Conservation (phyloP, 2,888 invertebrate species). For the Polylopha cassiicola region DNA sequence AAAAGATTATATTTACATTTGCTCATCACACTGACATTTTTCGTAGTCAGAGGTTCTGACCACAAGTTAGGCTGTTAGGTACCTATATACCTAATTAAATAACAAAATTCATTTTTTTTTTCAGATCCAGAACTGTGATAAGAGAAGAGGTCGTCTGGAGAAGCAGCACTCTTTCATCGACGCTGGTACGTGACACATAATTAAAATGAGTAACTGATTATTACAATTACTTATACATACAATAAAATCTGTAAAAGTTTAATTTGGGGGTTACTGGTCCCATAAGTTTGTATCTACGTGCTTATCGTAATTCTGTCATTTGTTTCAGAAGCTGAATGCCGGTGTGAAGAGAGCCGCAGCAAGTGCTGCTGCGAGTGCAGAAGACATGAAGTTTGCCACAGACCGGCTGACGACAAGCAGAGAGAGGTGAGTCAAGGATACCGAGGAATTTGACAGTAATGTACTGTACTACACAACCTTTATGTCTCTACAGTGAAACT, state of each 20-base stretch:
- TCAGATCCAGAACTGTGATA: constrained; percentile 49
- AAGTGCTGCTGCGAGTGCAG: constrained; percentile 54
- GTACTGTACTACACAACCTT: too few relatives aligned
- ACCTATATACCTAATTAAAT: neutral
- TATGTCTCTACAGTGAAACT: neutral
- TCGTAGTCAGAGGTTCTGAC: too few relatives aligned
- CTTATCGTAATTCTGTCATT: neutral
- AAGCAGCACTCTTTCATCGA: constrained; percentile 70
- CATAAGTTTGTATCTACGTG: too few relatives aligned
- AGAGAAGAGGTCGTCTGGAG: constrained; percentile 59
- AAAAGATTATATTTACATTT: too few relatives aligned
- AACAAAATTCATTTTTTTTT: constrained; percentile 23
- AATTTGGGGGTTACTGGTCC: too few relatives aligned
- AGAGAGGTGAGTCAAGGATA: neutral
- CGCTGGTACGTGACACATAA: constrained; percentile 39
- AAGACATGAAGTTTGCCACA: constrained; percentile 34
- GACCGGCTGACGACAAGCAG: constrained; percentile 39
- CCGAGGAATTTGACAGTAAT: too few relatives aligned
- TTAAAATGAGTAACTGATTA: neutral
- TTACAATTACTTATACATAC: neutral
- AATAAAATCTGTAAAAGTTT: too few relatives aligned
- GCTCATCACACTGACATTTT: too few relatives aligned
- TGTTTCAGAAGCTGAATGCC: constrained; percentile 52
- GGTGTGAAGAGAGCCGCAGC: constrained; percentile 39
- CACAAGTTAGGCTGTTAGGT: too few relatives aligned